Percentiles rank a stretch among this genome's conserved stretches.
These are phyloP conservation scores for Natrix natrix DNA, from an alignment of 2,797 vertebrate species.

Conservation along the genomic window DNA sequence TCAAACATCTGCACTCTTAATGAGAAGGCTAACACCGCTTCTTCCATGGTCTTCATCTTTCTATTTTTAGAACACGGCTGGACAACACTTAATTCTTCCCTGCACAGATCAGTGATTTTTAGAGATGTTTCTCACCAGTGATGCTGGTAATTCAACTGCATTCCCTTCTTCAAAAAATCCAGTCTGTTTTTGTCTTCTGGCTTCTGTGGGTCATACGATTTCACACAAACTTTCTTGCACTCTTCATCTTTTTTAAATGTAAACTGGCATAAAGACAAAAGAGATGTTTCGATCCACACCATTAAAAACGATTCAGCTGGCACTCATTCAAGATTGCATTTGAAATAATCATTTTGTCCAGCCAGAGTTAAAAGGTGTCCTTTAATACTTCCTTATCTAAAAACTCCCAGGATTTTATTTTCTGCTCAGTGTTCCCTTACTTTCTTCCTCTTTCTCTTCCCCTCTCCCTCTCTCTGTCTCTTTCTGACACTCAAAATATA, in stretches of 20 bases:
- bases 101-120: background rate
- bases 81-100: background rate
- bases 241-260: slow-evolving; percentile 76
- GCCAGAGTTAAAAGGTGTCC: background rate
- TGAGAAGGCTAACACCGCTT: too few relatives aligned
- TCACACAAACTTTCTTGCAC: slow-evolving; percentile 78
- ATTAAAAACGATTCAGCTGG: background rate
- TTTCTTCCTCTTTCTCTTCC: background rate
- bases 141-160: slow-evolving; percentile 90
- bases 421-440: background rate
- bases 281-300: slow-evolving; percentile 1
- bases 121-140: slow-evolving; percentile 78
- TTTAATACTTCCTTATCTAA: background rate
- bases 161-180: slow-evolving; percentile 89
- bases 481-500: background rate
- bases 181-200: slow-evolving; percentile 71
- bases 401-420: background rate
- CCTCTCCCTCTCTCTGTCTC: too few relatives aligned
- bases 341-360: background rate
- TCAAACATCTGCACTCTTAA: background rate
- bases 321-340: background rate
- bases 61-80: background rate
- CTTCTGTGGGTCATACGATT: slow-evolving; percentile 69
- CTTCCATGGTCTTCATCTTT: background rate
- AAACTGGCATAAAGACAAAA: slow-evolving; percentile 72